These are phyloP conservation scores for Scartelaos histophorus DNA, from an alignment of 2,113 vertebrate species.

Conservation along the genomic window DNA sequence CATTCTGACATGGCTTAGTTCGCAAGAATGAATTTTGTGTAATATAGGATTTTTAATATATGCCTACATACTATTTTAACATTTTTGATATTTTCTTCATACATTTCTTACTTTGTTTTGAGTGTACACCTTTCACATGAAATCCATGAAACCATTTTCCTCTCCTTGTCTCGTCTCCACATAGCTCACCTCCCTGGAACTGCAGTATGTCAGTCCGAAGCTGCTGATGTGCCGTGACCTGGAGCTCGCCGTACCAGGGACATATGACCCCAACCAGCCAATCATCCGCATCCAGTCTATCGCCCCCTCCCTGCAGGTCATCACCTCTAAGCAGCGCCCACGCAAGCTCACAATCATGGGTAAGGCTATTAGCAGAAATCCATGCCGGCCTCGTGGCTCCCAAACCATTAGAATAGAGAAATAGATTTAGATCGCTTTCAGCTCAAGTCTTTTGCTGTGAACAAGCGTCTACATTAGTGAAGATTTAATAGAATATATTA, in stretches of 20 bases:
- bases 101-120: neutral
- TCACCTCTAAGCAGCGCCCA: slow-evolving; percentile 97
- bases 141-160: slow-evolving; percentile 30
- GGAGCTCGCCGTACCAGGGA: slow-evolving; percentile 94
- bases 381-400: slow-evolving; percentile 10
- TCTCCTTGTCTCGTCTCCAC: slow-evolving; percentile 32
- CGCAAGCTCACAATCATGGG: slow-evolving; percentile 97
- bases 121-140: slow-evolving; percentile 1
- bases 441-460: slow-evolving; percentile 12
- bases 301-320: slow-evolving; percentile 93
- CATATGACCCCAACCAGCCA: slow-evolving; percentile 95
- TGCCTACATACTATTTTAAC: no score
- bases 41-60: neutral
- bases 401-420: slow-evolving; percentile 29
- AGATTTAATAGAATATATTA: slow-evolving; percentile 28
- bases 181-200: slow-evolving; percentile 94
- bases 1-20: no score
- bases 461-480: slow-evolving; percentile 13
- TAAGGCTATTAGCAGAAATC: slow-evolving; percentile 69
- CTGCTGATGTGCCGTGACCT: slow-evolving; percentile 97
- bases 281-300: slow-evolving; percentile 98
- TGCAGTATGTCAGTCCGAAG: slow-evolving; percentile 96
- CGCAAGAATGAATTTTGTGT: no score
- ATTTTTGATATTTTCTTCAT: neutral
- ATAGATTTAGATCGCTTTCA: slow-evolving; percentile 28